phyloP scores from a whole-genome alignment of 92 coral and sea anemone species.

The Palythoa grandiflora region DNA sequence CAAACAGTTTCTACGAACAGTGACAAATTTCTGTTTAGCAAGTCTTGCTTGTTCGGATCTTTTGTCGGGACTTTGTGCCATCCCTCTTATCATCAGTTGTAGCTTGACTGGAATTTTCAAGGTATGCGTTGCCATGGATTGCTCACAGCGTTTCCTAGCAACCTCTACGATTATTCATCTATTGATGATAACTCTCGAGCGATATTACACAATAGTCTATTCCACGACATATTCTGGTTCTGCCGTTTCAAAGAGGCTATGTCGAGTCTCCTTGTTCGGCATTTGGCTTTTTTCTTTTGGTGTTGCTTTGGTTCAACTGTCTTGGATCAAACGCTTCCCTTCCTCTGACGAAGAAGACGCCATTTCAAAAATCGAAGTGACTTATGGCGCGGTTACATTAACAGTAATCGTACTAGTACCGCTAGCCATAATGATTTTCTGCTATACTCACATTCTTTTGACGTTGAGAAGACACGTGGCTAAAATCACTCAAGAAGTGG shows the following conservation, averaged over 20 bases:
- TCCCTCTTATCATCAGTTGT: slow-evolving; percentile 77
- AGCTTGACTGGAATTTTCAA: slow-evolving; percentile 23
- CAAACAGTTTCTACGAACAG: slow-evolving; percentile 63
- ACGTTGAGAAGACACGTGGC: slow-evolving; percentile 63
- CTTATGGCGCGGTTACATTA: slow-evolving; percentile 61
- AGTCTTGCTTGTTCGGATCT: slow-evolving; percentile 82
- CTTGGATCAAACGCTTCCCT: slow-evolving; percentile 41
- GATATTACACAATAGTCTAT: slow-evolving; percentile 77
- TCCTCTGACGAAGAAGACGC: slow-evolving; percentile 24
- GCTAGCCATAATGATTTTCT: slow-evolving; percentile 69
- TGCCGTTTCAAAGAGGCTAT: slow-evolving; percentile 18
- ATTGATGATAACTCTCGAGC: slow-evolving; percentile 71
- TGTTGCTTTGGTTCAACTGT: slow-evolving; percentile 67
- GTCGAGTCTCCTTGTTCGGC: slow-evolving; percentile 31
- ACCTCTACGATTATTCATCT: slow-evolving; percentile 75
- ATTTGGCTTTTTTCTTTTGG: slow-evolving; percentile 70
- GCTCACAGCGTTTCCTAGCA: slow-evolving; percentile 79
- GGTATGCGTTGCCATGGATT: slow-evolving; percentile 81
- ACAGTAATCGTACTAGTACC: slow-evolving; percentile 70
- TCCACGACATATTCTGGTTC: slow-evolving; percentile 59
- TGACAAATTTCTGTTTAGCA: slow-evolving; percentile 75
- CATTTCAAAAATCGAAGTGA: slow-evolving; percentile 29
- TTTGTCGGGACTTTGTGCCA: slow-evolving; percentile 67
- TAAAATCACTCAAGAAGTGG: slow-evolving; percentile 65
- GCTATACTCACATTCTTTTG: slow-evolving; percentile 70